phyloP scores from a whole-genome alignment of 1,140 invertebrate species.

The Zaprionus gabonicus region DNA sequence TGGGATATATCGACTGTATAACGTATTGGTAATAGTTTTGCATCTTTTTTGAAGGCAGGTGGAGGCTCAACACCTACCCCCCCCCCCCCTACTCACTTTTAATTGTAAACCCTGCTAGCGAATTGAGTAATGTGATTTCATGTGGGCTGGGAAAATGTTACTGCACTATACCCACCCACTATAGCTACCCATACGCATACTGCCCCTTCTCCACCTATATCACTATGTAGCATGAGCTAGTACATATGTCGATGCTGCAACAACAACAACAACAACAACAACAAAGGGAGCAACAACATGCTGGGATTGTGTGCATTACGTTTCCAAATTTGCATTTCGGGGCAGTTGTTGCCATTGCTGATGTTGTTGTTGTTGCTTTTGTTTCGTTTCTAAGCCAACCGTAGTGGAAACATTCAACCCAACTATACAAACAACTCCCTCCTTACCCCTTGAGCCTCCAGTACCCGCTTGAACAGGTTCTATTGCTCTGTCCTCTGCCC shows the following conservation, averaged over 20 bases:
- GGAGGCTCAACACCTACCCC: neutral
- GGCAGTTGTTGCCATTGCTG: conserved; percentile 16
- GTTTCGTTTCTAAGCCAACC: conserved; percentile 55
- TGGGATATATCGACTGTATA: neutral
- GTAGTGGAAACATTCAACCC: conserved; percentile 22
- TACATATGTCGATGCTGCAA: conserved; percentile 41
- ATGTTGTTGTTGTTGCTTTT: conserved; percentile 34
- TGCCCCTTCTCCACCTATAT: neutral
- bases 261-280: conserved; percentile 2
- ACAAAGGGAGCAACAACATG: neutral
- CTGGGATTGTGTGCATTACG: conserved; percentile 41
- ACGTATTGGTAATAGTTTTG: neutral
- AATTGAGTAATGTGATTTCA: conserved; percentile 6
- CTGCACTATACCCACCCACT: neutral
- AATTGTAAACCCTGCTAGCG: neutral
- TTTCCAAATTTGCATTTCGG: conserved; percentile 48
- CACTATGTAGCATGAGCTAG: neutral
- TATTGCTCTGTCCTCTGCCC: neutral
- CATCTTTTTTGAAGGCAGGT: neutral
- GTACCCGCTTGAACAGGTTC: neutral
- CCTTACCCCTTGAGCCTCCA: neutral
- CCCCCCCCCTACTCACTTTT: neutral
- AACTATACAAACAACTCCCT: conserved; percentile 41
- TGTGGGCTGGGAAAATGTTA: neutral
- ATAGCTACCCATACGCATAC: neutral